Evolutionary conservation across 1,140 invertebrate genomes (phyloP).

Genomic region (Leptonema lineaticorne): DNA sequence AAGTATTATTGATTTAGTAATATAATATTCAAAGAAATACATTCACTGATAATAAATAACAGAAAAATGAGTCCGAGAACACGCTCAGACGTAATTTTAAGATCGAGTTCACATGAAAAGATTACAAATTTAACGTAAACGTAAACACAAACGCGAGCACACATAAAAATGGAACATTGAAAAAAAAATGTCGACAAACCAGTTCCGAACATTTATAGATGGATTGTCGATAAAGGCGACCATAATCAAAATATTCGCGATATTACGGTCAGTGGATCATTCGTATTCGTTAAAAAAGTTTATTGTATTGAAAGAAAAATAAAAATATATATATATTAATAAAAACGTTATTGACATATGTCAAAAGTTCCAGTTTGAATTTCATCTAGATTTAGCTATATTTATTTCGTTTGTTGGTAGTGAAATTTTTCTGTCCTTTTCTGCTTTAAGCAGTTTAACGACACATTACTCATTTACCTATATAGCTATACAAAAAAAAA

Average conservation of each 20-base stretch:
- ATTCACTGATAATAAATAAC: too few species aligned
- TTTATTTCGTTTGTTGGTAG: not conserved
- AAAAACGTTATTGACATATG: not conserved
- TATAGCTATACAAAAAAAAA: too few species aligned
- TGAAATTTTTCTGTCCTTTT: not conserved
- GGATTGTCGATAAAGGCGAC: not conserved
- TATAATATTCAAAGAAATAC: too few species aligned
- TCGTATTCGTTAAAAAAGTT: not conserved
- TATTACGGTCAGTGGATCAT: conserved; percentile 14
- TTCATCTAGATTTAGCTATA: not conserved
- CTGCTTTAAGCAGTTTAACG: too few species aligned
- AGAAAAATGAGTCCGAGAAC: too few species aligned
- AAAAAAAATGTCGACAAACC: conserved; percentile 11
- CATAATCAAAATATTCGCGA: not conserved
- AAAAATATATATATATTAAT: not conserved
- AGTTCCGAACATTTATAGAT: not conserved
- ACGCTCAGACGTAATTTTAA: too few species aligned
- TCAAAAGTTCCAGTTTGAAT: not conserved
- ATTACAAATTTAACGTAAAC: too few species aligned
- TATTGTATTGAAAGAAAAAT: not conserved
- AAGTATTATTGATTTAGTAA: too few species aligned
- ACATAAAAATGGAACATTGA: too few species aligned
- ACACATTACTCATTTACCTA: too few species aligned
- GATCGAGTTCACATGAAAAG: too few species aligned
- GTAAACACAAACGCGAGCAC: too few species aligned